Base-by-base conservation (phyloP, 2,888 invertebrate genomes). In the Hedychridium roseum region DNA sequence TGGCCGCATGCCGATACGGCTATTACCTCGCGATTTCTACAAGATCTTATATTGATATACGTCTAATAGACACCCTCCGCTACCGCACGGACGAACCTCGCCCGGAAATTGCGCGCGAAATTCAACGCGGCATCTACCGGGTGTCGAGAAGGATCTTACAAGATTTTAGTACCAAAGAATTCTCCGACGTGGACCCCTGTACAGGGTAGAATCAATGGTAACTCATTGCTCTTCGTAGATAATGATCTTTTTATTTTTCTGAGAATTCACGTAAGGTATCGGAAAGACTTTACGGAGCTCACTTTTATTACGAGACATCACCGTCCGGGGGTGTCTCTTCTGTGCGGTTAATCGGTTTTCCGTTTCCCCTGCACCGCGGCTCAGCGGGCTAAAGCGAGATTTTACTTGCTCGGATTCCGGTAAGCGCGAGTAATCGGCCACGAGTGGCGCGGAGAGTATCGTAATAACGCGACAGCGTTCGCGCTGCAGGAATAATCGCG, bases 1-100 rank as follows among this genome's bases (percentile, higher is more conserved):
- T 57, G 59, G 66, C 64, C 52, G 62, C 63, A 57, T 57, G 57
- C 62, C 68, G 64, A 64, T 68, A 64, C 59, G 62, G 63, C 68
- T 62, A 69, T 71, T 68, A 70, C 57, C 39, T 42, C 55, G 50
- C 58, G 58, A 70, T 69, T 71, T 66, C 64, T 60, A 54, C 57
- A 54, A 64, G 67, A 69, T 71, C 57, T 58, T 62, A 70, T 63
- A 64, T 68, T 71, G 69, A 70, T 69, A 65, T 55, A 64, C 60
- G 62, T 56, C 64, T 66, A 69, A 70, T 66, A 63, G 66, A 65
- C 67, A 64, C 55, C 64, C 62, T 60, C 57, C 58, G 65, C 66
- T 66, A 66, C 66, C 43, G 66, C 56, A 56, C 54, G 48, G 45
- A 46, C 38, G 49, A 37, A 34, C 56, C 38, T 39, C 42, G 41